Evolutionary conservation across 1,140 invertebrate species (phyloP), one percentile per base, ranked within the genome.

Genomic region (Drosophila azteca): DNA sequence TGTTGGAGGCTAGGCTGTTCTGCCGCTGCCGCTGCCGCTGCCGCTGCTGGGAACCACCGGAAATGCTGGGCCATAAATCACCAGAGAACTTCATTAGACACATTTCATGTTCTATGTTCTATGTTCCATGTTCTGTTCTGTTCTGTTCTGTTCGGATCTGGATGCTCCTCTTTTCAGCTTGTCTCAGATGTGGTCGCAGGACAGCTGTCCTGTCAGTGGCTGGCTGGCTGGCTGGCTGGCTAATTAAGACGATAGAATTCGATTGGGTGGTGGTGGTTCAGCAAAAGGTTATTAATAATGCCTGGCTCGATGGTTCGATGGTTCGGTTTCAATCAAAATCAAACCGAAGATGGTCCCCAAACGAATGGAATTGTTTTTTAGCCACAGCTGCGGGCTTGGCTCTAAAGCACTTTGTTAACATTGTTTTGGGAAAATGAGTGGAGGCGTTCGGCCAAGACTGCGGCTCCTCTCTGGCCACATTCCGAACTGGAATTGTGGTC

Each of bases 401-500:
- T 60, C 58, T 51, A 59, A 69, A 79, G 76, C 61, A 51, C 57
- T 72, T 78, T 82, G 76, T 78, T 74, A 50, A 69, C 70, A 69
- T 73, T 77, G 64, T 77, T 39, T 1, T n/a, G n/a, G 59, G 49
- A 45, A 26, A 29, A 39, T 13, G 48, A 6, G 20, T 39, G 48
- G 43, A 15, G 31, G 24, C 4, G 24, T 5, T 50, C 29, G n/a
- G 8, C 51, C 51, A 41, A n/a, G 31, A 24, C 39, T 72, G 68
- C 46, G 39, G 59, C 67, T 66, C 53, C 60, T 55, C 50, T 22
- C 58, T 53, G 54, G 52, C 60, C 82, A 87, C 62, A 87, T 75
- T 78, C 81, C 66, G 63, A 79, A 79, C 80, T 87, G 46, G 70
- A 69, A 76, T 82, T 87, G 82, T 88, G 82, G 82, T 87, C 75